These are phyloP conservation scores for Antheraea mylitta DNA, from an alignment of 1,140 invertebrate species.

Conservation along the genomic window DNA sequence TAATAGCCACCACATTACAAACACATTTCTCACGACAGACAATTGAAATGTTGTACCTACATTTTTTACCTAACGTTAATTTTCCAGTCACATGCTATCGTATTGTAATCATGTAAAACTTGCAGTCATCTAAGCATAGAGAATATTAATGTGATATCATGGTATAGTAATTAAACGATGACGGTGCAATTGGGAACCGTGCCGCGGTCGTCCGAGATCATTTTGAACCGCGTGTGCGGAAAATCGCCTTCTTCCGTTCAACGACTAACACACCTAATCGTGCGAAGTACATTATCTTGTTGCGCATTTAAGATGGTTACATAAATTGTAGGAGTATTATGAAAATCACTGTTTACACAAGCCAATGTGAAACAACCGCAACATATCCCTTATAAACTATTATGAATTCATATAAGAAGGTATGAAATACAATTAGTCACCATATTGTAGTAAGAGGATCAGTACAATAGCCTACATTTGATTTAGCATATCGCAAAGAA, in stretches of 20 bases:
- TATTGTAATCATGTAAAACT: constrained; percentile 7
- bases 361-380: background rate
- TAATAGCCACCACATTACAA: constrained; percentile 1
- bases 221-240: constrained; percentile 42
- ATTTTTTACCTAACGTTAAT: constrained; percentile 1
- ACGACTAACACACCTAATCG: constrained; percentile 11
- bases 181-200: constrained; percentile 29
- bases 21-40: background rate
- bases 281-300: constrained; percentile 9
- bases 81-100: background rate
- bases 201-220: constrained; percentile 30
- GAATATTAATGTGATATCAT: constrained; percentile 30
- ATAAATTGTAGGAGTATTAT: constrained; percentile 8
- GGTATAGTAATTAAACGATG: constrained; percentile 40
- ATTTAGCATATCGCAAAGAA: no score
- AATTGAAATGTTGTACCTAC: background rate
- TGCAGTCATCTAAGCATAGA: constrained; percentile 19
- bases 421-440: no score
- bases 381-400: background rate
- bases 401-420: no score
- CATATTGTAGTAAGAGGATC: no score
- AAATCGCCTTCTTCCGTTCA: constrained; percentile 56
- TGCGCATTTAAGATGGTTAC: background rate
- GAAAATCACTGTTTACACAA: constrained; percentile 7
- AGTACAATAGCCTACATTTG: no score